A percentile compares a stretch with the other conserved stretches of the same genome.
phyloP scores from a whole-genome alignment of 2,797 vertebrate genomes.

The Orientallactaga sibirica region DNA sequence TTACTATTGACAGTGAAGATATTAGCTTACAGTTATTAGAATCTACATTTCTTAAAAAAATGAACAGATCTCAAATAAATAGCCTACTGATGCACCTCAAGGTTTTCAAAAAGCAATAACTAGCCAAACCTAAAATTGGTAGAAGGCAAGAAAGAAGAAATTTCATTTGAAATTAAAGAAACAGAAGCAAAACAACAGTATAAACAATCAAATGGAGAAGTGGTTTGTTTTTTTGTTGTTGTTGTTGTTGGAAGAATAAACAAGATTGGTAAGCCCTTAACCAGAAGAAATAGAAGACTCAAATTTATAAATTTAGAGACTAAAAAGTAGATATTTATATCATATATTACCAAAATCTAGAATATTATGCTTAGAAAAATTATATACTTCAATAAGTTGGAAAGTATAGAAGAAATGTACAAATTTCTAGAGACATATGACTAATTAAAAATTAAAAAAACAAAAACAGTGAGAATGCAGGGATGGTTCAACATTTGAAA shows the following conservation, averaged over 20 bases:
- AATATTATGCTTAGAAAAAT: not conserved
- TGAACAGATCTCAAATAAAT: not conserved
- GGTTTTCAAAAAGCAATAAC: not conserved
- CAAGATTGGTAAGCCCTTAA: not conserved
- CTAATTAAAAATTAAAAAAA: not conserved
- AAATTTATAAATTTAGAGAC: not conserved
- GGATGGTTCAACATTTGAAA: not conserved
- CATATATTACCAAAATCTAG: not conserved
- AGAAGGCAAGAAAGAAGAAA: not conserved
- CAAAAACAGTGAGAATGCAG: not conserved
- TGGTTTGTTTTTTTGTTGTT: not conserved
- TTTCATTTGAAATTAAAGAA: too few relatives aligned
- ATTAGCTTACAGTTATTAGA: too few relatives aligned
- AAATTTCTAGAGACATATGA: not conserved
- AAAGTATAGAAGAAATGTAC: not conserved
- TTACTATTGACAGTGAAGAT: not conserved
- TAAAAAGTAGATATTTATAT: not conserved
- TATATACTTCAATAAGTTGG: not conserved
- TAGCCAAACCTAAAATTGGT: not conserved
- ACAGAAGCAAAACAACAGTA: not conserved
- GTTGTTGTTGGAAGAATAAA: not conserved
- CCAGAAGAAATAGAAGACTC: not conserved
- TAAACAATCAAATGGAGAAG: not conserved
- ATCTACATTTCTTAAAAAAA: not conserved
- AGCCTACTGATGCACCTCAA: not conserved